Percentiles rank a stretch among this genome's conserved stretches.
These are phyloP conservation scores for Perodicticus potto DNA, from an alignment of 2,797 vertebrate species.

Conservation along the genomic window DNA sequence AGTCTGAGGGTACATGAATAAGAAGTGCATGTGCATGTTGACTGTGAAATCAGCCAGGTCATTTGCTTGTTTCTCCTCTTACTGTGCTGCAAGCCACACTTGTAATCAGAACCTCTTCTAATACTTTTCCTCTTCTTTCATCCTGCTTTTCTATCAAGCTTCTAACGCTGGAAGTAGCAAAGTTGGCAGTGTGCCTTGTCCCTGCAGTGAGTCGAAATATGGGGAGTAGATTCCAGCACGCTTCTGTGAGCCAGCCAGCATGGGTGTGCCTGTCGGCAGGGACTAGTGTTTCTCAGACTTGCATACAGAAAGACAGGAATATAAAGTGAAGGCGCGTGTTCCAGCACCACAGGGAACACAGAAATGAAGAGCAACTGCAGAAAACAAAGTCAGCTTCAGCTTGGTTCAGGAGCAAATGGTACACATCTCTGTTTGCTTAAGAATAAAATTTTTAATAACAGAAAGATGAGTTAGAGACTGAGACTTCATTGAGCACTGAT, in stretches of 20 bases:
- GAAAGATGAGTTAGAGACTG: constrained; percentile 21
- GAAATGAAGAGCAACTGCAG: constrained; percentile 31
- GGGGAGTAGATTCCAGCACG: constrained; percentile 29
- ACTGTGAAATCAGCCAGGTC: constrained; percentile 17
- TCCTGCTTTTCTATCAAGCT: constrained; percentile 51
- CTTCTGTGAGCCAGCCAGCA: constrained; percentile 43
- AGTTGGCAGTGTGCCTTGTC: constrained; percentile 26
- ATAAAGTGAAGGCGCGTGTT: constrained; percentile 54
- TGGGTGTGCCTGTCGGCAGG: background rate
- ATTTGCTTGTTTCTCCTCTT: constrained; percentile 62
- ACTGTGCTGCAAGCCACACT: constrained; percentile 43
- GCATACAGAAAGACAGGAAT: constrained; percentile 35
- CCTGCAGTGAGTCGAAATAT: constrained; percentile 46
- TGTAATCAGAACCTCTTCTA: constrained; percentile 43
- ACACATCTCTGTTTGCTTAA: constrained; percentile 29
- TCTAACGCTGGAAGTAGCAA: constrained; percentile 27
- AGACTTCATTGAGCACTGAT: background rate
- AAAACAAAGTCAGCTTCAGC: constrained; percentile 68
- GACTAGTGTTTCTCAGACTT: constrained; percentile 49
- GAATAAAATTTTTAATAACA: constrained; percentile 1
- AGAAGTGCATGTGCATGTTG: background rate
- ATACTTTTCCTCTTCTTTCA: constrained; percentile 56
- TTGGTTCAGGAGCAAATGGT: constrained; percentile 44
- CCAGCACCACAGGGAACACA: constrained; percentile 34
- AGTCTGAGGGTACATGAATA: background rate